These are phyloP conservation scores for Pseudobourletiella spinata DNA, from an alignment of 1,140 invertebrate species.

Conservation along the genomic window DNA sequence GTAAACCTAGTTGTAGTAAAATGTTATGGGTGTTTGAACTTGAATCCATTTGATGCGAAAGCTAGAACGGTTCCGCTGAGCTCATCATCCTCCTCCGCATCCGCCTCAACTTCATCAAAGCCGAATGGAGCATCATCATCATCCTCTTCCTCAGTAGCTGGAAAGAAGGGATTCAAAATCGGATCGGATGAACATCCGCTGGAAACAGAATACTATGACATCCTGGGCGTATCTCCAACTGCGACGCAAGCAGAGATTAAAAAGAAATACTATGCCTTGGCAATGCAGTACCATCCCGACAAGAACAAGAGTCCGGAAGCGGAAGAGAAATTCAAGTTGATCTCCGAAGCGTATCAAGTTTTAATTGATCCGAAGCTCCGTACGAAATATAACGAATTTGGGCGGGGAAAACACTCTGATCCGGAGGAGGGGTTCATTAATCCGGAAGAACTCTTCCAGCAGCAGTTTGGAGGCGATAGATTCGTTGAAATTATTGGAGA, in stretches of 20 bases:
- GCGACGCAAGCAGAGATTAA: constrained; percentile 45
- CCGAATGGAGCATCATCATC: not conserved
- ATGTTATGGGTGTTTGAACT: constrained; percentile 27
- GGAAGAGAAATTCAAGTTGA: constrained; percentile 35
- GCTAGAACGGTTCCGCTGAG: not conserved
- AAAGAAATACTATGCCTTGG: constrained; percentile 46
- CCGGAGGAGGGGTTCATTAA: constrained; percentile 36
- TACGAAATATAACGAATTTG: constrained; percentile 38
- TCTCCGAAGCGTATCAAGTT: constrained; percentile 40
- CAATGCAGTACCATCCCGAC: constrained; percentile 37
- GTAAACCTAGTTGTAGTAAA: constrained; percentile 10
- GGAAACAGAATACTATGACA: constrained; percentile 44
- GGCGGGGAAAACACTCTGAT: constrained; percentile 26
- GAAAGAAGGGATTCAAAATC: constrained; percentile 20
- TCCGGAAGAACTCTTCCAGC: constrained; percentile 34
- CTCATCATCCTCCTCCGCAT: not conserved
- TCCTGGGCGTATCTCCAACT: constrained; percentile 43
- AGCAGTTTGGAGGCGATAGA: constrained; percentile 34
- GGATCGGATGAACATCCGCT: constrained; percentile 30
- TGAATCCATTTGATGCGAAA: constrained; percentile 15
- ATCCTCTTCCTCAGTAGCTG: not conserved
- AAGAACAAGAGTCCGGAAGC: constrained; percentile 36
- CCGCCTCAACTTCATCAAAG: not conserved
- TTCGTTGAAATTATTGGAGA: constrained; percentile 36
- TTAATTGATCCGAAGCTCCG: constrained; percentile 37